Conservation (phyloP, 2,113 vertebrate species). For the Chloroceryle aenea region DNA sequence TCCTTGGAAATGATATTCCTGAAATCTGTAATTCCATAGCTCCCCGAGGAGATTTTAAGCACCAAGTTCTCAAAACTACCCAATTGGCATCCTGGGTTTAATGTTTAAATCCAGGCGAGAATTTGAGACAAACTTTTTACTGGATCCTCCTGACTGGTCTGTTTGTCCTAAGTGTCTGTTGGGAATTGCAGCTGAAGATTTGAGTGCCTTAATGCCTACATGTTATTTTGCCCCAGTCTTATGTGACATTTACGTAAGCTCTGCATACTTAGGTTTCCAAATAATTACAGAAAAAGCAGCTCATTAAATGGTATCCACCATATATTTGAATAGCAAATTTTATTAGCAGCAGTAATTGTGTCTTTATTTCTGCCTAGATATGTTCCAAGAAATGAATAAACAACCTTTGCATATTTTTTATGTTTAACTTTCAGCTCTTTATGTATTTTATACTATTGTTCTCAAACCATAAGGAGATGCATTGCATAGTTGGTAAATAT, state of each 20-base stretch:
- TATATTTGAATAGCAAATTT: background rate
- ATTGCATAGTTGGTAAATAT: background rate
- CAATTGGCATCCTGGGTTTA: background rate
- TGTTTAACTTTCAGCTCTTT: conserved; percentile 1
- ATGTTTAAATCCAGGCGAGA: background rate
- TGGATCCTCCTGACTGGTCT: background rate
- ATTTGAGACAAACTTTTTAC: background rate
- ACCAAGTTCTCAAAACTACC: background rate
- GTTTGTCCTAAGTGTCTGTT: background rate
- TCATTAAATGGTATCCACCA: background rate
- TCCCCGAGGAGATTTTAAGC: background rate
- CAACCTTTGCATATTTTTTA: background rate
- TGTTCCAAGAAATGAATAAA: background rate
- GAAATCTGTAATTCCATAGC: background rate
- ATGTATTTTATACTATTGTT: background rate
- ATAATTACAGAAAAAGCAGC: background rate
- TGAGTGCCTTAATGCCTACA: background rate
- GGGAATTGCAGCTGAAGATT: background rate
- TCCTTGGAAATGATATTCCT: background rate
- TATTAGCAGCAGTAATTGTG: background rate
- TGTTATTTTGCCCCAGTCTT: background rate
- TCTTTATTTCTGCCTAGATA: background rate
- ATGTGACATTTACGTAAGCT: background rate
- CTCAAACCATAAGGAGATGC: background rate
- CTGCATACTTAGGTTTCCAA: background rate